Percentiles rank a stretch among this genome's conserved stretches.
Evolutionary conservation across 2,113 vertebrate species (phyloP).

Genomic region (Romanogobio albipinnatus): DNA sequence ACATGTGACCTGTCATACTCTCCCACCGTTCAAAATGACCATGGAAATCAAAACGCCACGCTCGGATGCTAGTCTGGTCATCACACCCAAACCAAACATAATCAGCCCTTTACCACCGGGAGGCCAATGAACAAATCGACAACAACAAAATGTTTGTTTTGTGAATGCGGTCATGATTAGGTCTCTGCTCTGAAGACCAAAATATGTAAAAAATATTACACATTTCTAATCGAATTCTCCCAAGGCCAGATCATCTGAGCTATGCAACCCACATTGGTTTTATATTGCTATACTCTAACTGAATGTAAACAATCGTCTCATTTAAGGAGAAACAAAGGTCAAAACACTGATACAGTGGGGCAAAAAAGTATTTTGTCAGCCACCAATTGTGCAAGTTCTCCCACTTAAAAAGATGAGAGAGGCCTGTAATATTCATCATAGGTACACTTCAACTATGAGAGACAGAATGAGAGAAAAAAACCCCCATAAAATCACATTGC

Average conservation of each 20-base stretch:
- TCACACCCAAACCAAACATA: not conserved
- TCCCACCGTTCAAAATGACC: constrained; percentile 26
- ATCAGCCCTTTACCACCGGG: not conserved
- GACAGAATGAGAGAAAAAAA: too few species aligned
- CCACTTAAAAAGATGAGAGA: too few species aligned
- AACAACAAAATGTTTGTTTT: not conserved
- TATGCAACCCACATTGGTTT: not conserved
- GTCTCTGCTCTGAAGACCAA: not conserved
- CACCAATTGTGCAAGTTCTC: too few species aligned
- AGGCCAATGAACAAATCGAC: not conserved
- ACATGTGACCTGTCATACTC: constrained; percentile 43
- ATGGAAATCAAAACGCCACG: constrained; percentile 51
- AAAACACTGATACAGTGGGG: not conserved
- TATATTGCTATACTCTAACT: not conserved
- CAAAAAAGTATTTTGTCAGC: too few species aligned
- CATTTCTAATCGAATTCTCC: too few species aligned
- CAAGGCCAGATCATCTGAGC: not conserved
- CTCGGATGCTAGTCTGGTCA: not conserved
- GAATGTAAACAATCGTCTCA: not conserved
- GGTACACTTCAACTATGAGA: too few species aligned
- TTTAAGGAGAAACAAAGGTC: not conserved
- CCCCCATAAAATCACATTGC: too few species aligned
- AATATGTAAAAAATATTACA: too few species aligned
- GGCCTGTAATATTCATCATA: too few species aligned
- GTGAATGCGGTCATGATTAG: not conserved